Conservation (phyloP, 2,113 vertebrate species). For the Phoxinus phoxinus region DNA sequence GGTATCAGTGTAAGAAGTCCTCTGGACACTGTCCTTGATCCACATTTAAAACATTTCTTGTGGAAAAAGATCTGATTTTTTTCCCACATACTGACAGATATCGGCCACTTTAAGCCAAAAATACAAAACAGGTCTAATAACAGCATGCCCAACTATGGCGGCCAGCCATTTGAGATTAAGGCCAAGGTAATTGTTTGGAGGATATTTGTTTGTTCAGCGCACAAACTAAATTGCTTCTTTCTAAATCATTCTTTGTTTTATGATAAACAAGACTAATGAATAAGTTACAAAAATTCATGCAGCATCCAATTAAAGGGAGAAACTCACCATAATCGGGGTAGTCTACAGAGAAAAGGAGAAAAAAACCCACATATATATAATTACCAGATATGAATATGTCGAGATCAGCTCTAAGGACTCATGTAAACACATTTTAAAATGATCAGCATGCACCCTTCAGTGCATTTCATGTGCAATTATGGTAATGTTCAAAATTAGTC, state of each 20-base stretch:
- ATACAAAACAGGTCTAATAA: slow-evolving; percentile 28
- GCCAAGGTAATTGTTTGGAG: slow-evolving; percentile 25
- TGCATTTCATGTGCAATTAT: not conserved
- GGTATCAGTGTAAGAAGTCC: slow-evolving; percentile 15
- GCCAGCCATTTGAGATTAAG: not conserved
- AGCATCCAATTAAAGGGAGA: slow-evolving; percentile 9
- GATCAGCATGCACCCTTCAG: slow-evolving; percentile 2
- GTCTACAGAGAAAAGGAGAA: slow-evolving; percentile 21
- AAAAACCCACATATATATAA: slow-evolving; percentile 11
- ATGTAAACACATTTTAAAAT: not conserved
- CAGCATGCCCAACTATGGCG: not conserved
- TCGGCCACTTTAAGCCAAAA: slow-evolving; percentile 19
- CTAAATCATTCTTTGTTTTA: not conserved
- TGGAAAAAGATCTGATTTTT: slow-evolving; percentile 4
- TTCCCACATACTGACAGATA: slow-evolving; percentile 8
- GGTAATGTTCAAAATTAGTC: not conserved
- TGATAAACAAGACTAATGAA: slow-evolving; percentile 26
- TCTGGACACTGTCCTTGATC: not conserved
- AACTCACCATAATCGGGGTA: slow-evolving; percentile 49
- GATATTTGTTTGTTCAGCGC: not conserved
- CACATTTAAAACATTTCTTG: not conserved
- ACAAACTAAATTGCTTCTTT: not conserved
- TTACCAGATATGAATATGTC: slow-evolving; percentile 26
- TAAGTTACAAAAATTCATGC: slow-evolving; percentile 25
- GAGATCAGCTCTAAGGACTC: slow-evolving; percentile 1